phyloP scores from a whole-genome alignment of 2,113 vertebrate genomes.

The Papio anubis region DNA sequence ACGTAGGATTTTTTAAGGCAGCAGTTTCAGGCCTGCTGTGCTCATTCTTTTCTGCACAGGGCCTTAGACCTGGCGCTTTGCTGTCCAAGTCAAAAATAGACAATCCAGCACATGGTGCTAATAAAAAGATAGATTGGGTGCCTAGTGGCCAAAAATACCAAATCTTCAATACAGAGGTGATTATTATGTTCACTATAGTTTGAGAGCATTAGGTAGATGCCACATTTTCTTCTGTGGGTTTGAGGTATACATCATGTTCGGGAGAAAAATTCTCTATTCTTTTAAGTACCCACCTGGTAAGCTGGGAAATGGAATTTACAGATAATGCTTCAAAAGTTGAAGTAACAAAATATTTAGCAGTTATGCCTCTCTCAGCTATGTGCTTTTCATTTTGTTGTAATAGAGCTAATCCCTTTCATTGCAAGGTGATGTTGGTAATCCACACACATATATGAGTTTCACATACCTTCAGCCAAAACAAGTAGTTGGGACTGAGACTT shows the following conservation, averaged over 20 bases:
- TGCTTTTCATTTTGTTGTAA: not conserved
- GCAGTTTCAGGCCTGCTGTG: not conserved
- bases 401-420: not conserved
- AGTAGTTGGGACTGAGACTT: not conserved
- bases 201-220: not conserved
- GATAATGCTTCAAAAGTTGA: not conserved
- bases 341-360: not conserved
- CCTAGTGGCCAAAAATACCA: not conserved
- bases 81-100: not conserved
- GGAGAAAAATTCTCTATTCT: not conserved
- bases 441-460: not conserved
- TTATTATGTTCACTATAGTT: not conserved
- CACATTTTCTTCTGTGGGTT: not conserved
- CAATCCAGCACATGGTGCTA: not conserved
- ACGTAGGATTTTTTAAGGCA: not conserved
- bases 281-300: not conserved
- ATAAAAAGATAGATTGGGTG: not conserved
- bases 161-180: not conserved
- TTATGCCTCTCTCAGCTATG: not conserved
- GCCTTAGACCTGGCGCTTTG: not conserved
- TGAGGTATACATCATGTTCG: not conserved
- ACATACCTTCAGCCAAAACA: not conserved
- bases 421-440: not conserved
- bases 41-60: not conserved
- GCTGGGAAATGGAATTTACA: not conserved